Evolutionary conservation across 2,113 vertebrate species (phyloP).

Genomic region (Alaudala cheleensis): DNA sequence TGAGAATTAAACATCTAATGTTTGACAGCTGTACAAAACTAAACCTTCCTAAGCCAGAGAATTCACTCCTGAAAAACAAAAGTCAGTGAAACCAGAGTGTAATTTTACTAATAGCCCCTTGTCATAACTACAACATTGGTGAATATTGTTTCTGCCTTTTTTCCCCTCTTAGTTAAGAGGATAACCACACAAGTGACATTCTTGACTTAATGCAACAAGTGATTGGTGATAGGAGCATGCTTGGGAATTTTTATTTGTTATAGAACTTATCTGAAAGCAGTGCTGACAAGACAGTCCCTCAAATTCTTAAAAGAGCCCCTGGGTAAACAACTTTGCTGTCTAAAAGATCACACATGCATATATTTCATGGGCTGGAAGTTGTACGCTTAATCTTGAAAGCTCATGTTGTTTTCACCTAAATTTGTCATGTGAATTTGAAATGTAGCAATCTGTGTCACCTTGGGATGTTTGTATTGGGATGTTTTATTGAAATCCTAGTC

Average conservation of each 20-base stretch:
- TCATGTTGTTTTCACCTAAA: constrained; percentile 43
- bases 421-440: constrained; percentile 58
- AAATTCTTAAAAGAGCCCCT: constrained; percentile 8
- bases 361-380: constrained; percentile 29
- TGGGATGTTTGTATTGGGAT: constrained; percentile 1
- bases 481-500: background rate
- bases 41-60: background rate
- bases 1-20: background rate
- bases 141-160: background rate
- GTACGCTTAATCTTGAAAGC: background rate
- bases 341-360: constrained; percentile 43
- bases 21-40: background rate
- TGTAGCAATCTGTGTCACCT: constrained; percentile 25
- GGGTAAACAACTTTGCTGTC: constrained; percentile 39
- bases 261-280: constrained; percentile 13
- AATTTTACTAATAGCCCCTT: background rate
- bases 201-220: background rate
- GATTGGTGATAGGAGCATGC: background rate
- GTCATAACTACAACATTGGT: background rate
- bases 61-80: background rate
- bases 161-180: background rate
- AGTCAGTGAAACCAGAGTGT: background rate
- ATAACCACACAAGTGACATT: background rate
- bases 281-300: constrained; percentile 24
- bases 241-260: background rate